Percentiles rank a stretch among this genome's conserved stretches.
Evolutionary conservation across 2,888 invertebrate genomes (phyloP).

Genomic region (Tetranychus piercei): DNA sequence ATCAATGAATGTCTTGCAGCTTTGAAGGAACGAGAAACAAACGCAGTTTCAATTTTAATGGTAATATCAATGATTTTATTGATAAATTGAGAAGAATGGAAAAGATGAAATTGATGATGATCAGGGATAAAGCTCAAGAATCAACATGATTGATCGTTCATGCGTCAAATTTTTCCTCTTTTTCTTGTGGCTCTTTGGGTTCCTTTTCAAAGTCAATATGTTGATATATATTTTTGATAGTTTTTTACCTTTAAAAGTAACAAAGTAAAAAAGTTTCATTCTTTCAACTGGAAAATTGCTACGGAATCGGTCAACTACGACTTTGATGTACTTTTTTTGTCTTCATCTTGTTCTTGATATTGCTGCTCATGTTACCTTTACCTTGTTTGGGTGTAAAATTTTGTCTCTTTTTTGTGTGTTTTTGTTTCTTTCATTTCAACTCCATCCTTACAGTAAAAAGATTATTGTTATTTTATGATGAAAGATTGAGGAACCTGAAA

Average conservation of each 20-base stretch:
- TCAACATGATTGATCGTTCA: not conserved
- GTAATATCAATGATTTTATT: too few species aligned
- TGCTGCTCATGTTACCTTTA: not conserved
- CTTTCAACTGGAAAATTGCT: not conserved
- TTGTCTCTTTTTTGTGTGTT: too few species aligned
- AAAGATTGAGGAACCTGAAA: too few species aligned
- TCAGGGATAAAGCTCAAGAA: not conserved
- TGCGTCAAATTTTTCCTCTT: not conserved
- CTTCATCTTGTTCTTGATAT: not conserved
- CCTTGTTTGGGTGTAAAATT: too few species aligned
- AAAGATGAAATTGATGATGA: slow-evolving; percentile 5
- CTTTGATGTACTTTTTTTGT: not conserved
- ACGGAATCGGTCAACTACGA: not conserved
- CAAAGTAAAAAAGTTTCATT: not conserved
- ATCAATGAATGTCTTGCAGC: too few species aligned
- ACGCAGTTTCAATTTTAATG: too few species aligned
- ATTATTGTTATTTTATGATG: too few species aligned
- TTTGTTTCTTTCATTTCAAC: too few species aligned
- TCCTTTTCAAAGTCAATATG: not conserved
- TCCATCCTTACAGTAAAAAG: too few species aligned
- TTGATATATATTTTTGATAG: not conserved
- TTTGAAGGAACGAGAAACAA: slow-evolving; percentile 3
- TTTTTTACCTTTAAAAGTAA: not conserved
- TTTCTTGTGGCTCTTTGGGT: not conserved
- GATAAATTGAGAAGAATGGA: not conserved